phyloP scores from a whole-genome alignment of 2,113 vertebrate genomes.

The Tetrao urogallus region DNA sequence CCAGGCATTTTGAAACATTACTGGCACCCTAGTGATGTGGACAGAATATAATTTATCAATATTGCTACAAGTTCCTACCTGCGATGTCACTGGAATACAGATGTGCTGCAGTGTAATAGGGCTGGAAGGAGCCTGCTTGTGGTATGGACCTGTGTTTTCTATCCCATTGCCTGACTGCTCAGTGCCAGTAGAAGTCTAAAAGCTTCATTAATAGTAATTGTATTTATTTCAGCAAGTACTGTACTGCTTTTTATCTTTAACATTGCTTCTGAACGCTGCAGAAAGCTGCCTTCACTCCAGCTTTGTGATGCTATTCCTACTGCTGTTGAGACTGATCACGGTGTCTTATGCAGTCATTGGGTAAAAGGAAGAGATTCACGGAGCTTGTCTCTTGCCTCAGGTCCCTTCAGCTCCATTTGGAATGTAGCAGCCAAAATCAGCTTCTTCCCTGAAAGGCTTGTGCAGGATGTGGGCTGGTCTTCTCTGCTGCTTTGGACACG shows the following conservation, averaged over 20 bases:
- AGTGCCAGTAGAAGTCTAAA: background rate
- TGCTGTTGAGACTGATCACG: background rate
- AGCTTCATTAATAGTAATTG: constrained; percentile 21
- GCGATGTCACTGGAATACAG: constrained; percentile 18
- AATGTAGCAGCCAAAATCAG: background rate
- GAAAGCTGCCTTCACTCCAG: background rate
- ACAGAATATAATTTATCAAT: constrained; percentile 61
- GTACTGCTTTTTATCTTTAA: background rate
- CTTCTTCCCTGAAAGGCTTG: background rate
- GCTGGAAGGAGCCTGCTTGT: background rate
- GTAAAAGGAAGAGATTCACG: background rate
- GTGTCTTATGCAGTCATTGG: background rate
- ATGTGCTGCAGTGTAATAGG: constrained; percentile 13
- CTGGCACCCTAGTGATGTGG: constrained; percentile 34
- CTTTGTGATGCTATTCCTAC: background rate
- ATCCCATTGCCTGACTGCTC: background rate
- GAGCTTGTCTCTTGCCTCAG: background rate
- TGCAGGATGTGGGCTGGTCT: accelerated
- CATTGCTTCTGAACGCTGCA: background rate
- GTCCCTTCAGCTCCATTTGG: background rate
- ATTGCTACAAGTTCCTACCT: background rate
- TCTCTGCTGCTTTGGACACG: accelerated
- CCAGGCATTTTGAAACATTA: constrained; percentile 41
- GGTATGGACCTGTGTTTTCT: background rate
- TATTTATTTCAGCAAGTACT: background rate